phyloP scores from a whole-genome alignment of 2,113 vertebrate species.

The Pampusana beccarii region DNA sequence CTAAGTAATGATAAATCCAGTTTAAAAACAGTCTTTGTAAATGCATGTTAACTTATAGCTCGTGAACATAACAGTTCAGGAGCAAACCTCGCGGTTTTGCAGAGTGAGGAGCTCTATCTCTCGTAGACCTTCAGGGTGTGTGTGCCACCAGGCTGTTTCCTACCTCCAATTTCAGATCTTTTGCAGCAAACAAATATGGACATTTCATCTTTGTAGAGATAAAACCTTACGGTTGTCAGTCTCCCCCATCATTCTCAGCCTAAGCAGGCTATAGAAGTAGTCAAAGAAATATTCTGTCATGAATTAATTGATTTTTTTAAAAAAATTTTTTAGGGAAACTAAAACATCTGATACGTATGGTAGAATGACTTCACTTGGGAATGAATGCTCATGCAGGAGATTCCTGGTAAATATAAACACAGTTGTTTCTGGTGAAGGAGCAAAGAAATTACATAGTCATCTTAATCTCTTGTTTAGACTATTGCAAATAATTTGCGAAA shows the following conservation, averaged over 20 bases:
- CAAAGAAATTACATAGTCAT: not conserved
- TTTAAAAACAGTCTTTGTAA: not conserved
- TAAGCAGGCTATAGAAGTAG: not conserved
- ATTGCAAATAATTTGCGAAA: conserved; percentile 25
- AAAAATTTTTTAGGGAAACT: not conserved
- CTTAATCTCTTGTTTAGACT: conserved; percentile 26
- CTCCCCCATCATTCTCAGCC: not conserved
- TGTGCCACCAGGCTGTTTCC: not conserved
- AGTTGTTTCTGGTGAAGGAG: conserved; percentile 16
- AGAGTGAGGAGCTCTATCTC: not conserved
- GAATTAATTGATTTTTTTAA: not conserved
- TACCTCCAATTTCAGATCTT: not conserved
- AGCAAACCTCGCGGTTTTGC: not conserved
- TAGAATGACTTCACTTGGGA: not conserved
- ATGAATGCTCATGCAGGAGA: not conserved
- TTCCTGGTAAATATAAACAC: conserved; percentile 4
- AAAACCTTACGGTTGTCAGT: not conserved
- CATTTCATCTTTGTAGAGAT: not conserved
- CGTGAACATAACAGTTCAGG: not conserved
- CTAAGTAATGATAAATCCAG: not conserved
- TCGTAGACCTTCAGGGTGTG: not conserved
- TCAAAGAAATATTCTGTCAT: not conserved
- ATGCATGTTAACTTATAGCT: not conserved
- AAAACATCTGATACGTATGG: not conserved
- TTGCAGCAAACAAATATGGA: not conserved